Conservation (phyloP, 2,888 invertebrate genomes). For the Rhopalosiphum nymphaeae region DNA sequence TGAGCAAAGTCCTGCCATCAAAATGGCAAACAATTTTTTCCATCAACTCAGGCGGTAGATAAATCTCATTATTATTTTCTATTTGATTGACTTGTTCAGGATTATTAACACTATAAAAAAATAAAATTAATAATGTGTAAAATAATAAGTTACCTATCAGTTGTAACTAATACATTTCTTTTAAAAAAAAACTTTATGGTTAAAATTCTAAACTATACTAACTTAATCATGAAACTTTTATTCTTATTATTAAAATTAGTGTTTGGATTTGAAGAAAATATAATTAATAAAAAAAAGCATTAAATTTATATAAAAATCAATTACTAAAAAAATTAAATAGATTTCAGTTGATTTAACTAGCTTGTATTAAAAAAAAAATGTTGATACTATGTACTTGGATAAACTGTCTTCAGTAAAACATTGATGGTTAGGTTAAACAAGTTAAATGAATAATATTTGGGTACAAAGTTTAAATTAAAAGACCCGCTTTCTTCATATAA, state of each 20-base stretch:
- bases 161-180: background rate
- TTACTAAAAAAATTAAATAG: no score
- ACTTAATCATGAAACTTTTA: background rate
- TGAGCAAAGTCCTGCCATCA: constrained; percentile 40
- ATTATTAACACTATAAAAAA: constrained; percentile 3
- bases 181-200: background rate
- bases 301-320: no score
- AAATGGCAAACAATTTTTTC: constrained; percentile 51
- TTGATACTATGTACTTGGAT: no score
- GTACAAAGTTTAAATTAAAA: no score
- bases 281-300: no score
- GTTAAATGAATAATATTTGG: no score
- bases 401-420: no score
- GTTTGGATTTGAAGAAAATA: no score
- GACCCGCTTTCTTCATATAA: no score
- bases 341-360: no score
- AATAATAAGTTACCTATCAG: background rate
- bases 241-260: background rate
- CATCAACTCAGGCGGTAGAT: constrained; percentile 38
- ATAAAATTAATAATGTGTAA: background rate
- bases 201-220: background rate
- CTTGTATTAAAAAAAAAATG: no score
- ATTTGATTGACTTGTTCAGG: background rate
- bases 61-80: background rate
- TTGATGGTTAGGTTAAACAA: no score